Conservation (phyloP, 2,888 invertebrate genomes). For the Habrosyne pyritoides region DNA sequence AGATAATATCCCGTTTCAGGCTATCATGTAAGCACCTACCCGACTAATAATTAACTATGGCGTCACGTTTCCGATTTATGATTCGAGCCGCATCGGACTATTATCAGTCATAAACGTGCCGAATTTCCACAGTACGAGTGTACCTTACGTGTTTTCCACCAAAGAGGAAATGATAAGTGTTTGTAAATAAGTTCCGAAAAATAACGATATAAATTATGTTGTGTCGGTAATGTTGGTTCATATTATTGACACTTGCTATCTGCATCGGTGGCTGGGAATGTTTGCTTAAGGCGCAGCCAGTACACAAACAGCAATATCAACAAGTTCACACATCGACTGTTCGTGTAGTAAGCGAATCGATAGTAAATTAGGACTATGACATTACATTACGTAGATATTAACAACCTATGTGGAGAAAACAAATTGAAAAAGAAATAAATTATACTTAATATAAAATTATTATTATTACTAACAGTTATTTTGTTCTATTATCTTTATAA, state of each 20-base stretch:
- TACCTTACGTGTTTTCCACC: neutral
- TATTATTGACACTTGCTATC: slow-evolving; percentile 58
- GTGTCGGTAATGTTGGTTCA: slow-evolving; percentile 26
- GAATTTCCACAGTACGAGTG: neutral
- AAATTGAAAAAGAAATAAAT: neutral
- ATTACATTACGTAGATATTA: neutral
- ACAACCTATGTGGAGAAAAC: slow-evolving; percentile 3
- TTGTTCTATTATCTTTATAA: no score
- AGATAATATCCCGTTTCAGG: neutral
- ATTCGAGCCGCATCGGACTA: neutral
- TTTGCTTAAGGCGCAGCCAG: slow-evolving; percentile 58
- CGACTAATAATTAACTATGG: neutral
- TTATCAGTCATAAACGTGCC: neutral
- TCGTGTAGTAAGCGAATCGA: slow-evolving; percentile 8
- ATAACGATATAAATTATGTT: slow-evolving; percentile 23
- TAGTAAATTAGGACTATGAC: slow-evolving; percentile 7
- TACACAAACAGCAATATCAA: slow-evolving; percentile 35
- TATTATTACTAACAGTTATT: no score
- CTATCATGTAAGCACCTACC: neutral
- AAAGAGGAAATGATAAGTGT: slow-evolving; percentile 5
- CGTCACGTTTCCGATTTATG: neutral
- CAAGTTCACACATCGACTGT: slow-evolving; percentile 20
- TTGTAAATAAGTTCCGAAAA: slow-evolving; percentile 1
- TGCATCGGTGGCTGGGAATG: slow-evolving; percentile 56
- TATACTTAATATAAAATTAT: no score